A percentile compares a stretch with the other conserved stretches of the same genome.
Evolutionary conservation across 1,140 invertebrate species (phyloP).

Genomic region (Periplaneta americana): DNA sequence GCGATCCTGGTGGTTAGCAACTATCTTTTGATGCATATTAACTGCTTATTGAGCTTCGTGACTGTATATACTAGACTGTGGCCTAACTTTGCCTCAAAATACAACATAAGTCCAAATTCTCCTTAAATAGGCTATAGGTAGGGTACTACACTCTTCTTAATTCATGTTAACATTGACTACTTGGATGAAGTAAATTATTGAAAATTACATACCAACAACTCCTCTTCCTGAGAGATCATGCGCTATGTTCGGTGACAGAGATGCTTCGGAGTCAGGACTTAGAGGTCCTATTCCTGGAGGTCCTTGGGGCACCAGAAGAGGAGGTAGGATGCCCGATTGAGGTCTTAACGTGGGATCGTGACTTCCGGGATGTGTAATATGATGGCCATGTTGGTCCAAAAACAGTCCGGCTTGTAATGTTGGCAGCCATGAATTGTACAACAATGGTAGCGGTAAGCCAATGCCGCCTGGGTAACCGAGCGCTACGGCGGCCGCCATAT

Average conservation of each 20-base stretch:
- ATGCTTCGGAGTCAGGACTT: constrained; percentile 5
- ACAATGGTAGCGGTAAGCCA: background rate
- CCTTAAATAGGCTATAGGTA: no score
- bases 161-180: no score
- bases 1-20: no score
- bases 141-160: no score
- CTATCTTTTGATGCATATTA: no score
- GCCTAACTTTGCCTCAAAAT: no score
- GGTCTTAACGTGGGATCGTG: background rate
- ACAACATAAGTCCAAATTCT: no score
- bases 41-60: no score
- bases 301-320: background rate
- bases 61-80: no score
- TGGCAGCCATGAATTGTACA: constrained; percentile 8
- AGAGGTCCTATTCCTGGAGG: background rate
- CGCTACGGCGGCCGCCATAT: background rate
- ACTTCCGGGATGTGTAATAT: background rate
- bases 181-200: background rate
- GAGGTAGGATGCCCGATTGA: background rate
- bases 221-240: constrained; percentile 3
- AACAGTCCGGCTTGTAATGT: background rate
- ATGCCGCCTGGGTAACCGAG: background rate
- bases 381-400: background rate
- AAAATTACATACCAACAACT: background rate
- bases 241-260: constrained; percentile 1